Conservation (phyloP, 2,797 vertebrate genomes). For the Pantherophis alleghaniensis region DNA sequence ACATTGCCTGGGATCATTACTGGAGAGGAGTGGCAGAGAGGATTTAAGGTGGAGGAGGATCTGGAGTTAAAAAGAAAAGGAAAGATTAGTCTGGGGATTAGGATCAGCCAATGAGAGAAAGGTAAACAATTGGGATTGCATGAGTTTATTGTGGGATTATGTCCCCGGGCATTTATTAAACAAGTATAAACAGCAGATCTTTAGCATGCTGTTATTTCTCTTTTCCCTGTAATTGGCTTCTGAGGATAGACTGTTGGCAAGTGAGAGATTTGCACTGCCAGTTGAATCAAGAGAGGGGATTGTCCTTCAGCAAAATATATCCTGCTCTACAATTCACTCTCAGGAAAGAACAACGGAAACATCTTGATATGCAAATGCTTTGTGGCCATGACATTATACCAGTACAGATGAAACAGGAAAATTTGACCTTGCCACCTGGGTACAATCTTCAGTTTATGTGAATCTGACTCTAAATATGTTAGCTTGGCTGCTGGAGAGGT, state of each 20-base stretch:
- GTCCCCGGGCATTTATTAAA: neutral
- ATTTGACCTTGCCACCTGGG: slow-evolving; percentile 16
- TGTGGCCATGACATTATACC: neutral
- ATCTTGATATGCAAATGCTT: slow-evolving; percentile 5
- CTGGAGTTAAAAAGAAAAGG: neutral
- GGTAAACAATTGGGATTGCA: neutral
- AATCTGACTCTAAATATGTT: slow-evolving; percentile 31
- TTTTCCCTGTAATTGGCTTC: slow-evolving; percentile 21
- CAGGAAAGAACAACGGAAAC: slow-evolving; percentile 31
- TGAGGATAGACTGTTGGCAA: slow-evolving; percentile 44
- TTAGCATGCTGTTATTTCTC: slow-evolving; percentile 44
- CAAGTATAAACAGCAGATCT: neutral
- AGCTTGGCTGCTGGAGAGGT: neutral
- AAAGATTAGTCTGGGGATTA: neutral
- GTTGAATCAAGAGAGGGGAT: slow-evolving; percentile 16
- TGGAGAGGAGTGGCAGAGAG: neutral
- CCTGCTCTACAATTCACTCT: slow-evolving; percentile 33
- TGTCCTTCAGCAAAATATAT: slow-evolving; percentile 26
- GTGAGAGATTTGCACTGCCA: slow-evolving; percentile 43
- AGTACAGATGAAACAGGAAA: slow-evolving; percentile 49
- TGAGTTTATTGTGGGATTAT: neutral
- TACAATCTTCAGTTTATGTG: neutral
- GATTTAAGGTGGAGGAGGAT: neutral
- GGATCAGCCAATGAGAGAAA: neutral
- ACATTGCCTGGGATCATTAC: neutral